A percentile compares a stretch with the other conserved stretches of the same genome.
These are phyloP conservation scores for Epinephelus coioides DNA, from an alignment of 2,797 vertebrate species.

Conservation along the genomic window DNA sequence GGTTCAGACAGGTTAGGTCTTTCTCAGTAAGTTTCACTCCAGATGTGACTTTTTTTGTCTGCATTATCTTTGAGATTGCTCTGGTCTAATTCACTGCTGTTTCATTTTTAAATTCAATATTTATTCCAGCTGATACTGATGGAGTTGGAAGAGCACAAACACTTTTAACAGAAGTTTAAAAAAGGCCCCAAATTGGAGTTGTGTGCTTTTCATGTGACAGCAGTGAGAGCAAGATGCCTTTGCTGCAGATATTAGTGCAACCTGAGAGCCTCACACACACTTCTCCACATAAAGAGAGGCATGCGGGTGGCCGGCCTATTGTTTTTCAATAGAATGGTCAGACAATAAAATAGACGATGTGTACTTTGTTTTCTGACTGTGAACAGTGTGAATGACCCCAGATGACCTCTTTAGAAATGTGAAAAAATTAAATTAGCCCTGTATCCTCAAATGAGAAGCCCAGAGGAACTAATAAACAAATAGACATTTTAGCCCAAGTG, in stretches of 20 bases:
- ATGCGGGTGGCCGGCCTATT: slow-evolving; percentile 31
- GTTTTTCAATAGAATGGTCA: slow-evolving; percentile 47
- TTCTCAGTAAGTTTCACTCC: background rate
- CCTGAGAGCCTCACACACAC: slow-evolving; percentile 35
- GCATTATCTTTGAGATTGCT: background rate
- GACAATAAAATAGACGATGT: slow-evolving; percentile 18
- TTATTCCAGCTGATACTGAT: background rate
- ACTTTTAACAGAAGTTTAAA: background rate
- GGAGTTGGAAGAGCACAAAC: background rate
- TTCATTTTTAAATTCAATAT: background rate
- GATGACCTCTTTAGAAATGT: slow-evolving; percentile 9
- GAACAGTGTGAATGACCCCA: slow-evolving; percentile 17
- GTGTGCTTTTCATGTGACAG: slow-evolving; percentile 5
- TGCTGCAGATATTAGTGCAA: slow-evolving; percentile 24
- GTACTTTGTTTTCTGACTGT: slow-evolving; percentile 19
- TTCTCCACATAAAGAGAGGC: slow-evolving; percentile 31
- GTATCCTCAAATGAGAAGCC: background rate
- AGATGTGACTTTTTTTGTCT: background rate
- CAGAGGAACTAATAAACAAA: background rate
- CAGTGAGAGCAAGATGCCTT: slow-evolving; percentile 10
- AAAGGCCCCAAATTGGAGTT: background rate
- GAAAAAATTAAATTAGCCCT: background rate
- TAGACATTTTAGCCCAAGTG: background rate
- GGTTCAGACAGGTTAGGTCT: background rate
- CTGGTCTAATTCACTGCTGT: background rate